phyloP scores from a whole-genome alignment of 2,797 vertebrate genomes.

The Australoheros facetus region DNA sequence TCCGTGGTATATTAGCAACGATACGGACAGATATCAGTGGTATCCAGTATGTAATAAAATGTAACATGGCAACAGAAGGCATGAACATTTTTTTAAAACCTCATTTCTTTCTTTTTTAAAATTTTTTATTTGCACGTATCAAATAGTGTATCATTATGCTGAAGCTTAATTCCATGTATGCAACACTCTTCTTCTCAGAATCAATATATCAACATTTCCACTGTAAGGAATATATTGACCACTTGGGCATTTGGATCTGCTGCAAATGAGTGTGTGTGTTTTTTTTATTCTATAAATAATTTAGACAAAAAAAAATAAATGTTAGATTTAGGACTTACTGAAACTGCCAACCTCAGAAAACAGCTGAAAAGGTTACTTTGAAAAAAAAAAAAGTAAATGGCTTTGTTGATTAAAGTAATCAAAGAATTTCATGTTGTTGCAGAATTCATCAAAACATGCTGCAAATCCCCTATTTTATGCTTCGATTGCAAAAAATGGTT shows the following conservation, averaged over 20 bases:
- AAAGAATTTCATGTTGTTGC: neutral
- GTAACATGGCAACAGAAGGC: neutral
- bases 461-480: slow-evolving; percentile 15
- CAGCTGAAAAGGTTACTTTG: neutral
- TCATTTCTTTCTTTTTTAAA: neutral
- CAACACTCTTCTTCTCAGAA: neutral
- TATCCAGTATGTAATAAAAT: neutral
- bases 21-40: neutral
- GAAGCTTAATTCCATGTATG: neutral
- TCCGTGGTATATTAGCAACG: neutral
- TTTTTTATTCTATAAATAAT: neutral
- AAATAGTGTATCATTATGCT: neutral
- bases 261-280: neutral
- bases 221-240: neutral
- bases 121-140: neutral
- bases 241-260: neutral
- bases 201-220: neutral
- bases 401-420: slow-evolving; percentile 20
- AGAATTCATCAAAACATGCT: slow-evolving; percentile 6
- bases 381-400: neutral
- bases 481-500: slow-evolving; percentile 49
- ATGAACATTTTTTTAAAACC: neutral
- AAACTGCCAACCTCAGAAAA: neutral
- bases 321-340: too few relatives aligned
- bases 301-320: neutral